Percentiles rank a stretch among this genome's conserved stretches.
Conservation (phyloP, 2,888 invertebrate genomes). For the Sphecodes monilicornis region DNA sequence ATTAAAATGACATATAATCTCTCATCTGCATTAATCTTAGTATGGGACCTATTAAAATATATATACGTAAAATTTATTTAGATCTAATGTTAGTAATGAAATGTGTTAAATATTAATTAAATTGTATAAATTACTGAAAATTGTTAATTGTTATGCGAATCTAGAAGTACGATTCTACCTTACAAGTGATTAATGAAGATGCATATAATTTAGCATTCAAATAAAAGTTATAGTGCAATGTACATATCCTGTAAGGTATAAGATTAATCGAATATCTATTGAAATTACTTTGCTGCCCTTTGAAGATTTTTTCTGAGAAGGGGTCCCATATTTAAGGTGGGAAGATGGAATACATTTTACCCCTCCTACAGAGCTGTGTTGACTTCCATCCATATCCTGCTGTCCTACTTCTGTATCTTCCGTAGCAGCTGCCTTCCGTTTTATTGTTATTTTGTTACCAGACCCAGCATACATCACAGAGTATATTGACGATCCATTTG, state of each 20-base stretch:
- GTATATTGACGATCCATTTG: constrained; percentile 88
- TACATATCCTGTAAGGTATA: constrained; percentile 65
- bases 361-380: constrained; percentile 79
- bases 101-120: constrained; percentile 58
- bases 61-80: constrained; percentile 51
- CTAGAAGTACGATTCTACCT: constrained; percentile 59
- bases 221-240: constrained; percentile 61
- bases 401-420: constrained; percentile 85
- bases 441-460: constrained; percentile 93
- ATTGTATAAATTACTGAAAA: constrained; percentile 36
- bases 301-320: constrained; percentile 81
- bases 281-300: constrained; percentile 82
- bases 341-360: constrained; percentile 82
- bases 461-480: constrained; percentile 93
- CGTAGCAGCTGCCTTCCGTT: constrained; percentile 88
- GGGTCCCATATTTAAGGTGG: constrained; percentile 80
- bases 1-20: constrained; percentile 11
- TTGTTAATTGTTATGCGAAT: constrained; percentile 60
- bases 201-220: constrained; percentile 58
- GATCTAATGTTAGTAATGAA: constrained; percentile 64
- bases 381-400: constrained; percentile 84
- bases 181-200: constrained; percentile 64
- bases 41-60: constrained; percentile 65
- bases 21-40: constrained; percentile 67
- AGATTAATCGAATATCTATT: constrained; percentile 71